Evolutionary conservation across 2,888 invertebrate genomes (phyloP).

Genomic region (Epistrophe grossulariae): DNA sequence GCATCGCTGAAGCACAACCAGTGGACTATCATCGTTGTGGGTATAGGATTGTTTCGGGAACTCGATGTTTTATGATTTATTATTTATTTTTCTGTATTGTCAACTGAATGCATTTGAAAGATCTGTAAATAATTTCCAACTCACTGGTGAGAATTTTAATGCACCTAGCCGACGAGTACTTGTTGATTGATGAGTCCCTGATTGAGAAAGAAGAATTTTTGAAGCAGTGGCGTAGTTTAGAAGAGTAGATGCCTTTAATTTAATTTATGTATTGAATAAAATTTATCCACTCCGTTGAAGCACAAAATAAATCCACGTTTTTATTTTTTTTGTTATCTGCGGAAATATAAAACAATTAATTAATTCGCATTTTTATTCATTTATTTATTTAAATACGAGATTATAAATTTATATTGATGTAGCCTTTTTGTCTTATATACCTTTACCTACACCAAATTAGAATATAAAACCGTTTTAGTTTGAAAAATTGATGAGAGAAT

Average conservation of each 20-base stretch:
- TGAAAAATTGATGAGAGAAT: too few species aligned
- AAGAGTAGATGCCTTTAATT: background rate
- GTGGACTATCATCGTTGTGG: slow-evolving; percentile 20
- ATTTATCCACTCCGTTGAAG: too few species aligned
- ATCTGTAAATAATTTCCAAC: slow-evolving; percentile 65
- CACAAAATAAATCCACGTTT: too few species aligned
- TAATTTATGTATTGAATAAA: too few species aligned
- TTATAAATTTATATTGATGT: too few species aligned
- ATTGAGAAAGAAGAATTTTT: slow-evolving; percentile 35
- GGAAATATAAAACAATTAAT: too few species aligned
- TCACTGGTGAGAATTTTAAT: slow-evolving; percentile 42
- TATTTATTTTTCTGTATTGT: slow-evolving; percentile 34
- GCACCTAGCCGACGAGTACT: slow-evolving; percentile 44
- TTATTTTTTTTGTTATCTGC: too few species aligned
- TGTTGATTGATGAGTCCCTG: slow-evolving; percentile 64
- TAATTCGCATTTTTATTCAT: too few species aligned
- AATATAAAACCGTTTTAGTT: too few species aligned
- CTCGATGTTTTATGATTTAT: slow-evolving; percentile 8
- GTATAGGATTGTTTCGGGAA: slow-evolving; percentile 42
- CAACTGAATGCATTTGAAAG: slow-evolving; percentile 42
- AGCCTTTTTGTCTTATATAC: too few species aligned
- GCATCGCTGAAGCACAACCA: slow-evolving; percentile 27
- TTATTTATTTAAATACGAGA: too few species aligned
- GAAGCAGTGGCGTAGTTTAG: slow-evolving; percentile 47
- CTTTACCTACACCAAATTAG: too few species aligned